A percentile compares a stretch with the other conserved stretches of the same genome.
Evolutionary conservation across 2,113 vertebrate genomes (phyloP).

Genomic region (Galemys pyrenaicus): DNA sequence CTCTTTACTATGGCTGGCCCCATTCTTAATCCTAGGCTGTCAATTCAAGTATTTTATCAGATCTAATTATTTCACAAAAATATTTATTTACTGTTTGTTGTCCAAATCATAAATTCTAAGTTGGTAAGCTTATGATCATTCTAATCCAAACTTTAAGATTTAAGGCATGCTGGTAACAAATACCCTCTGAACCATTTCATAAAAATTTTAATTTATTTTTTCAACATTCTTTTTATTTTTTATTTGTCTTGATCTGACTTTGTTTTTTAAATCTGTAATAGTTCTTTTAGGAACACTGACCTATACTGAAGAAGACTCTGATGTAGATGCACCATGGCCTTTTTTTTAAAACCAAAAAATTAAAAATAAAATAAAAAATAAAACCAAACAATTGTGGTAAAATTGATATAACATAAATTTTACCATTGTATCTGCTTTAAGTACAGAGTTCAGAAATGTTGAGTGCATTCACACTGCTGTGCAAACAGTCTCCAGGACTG

Average conservation of each 20-base stretch:
- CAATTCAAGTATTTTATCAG: neutral
- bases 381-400: neutral
- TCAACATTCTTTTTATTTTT: neutral
- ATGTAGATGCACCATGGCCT: neutral
- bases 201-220: neutral
- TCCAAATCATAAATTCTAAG: neutral
- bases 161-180: neutral
- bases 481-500: neutral
- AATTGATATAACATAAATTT: neutral
- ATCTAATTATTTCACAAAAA: neutral
- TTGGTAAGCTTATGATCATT: neutral
- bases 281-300: neutral
- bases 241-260: neutral
- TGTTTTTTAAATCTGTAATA: neutral
- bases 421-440: neutral
- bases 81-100: neutral
- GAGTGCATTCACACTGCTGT: neutral
- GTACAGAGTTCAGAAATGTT: neutral
- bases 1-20: accelerated
- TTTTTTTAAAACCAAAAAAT: neutral
- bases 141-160: neutral
- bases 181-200: neutral
- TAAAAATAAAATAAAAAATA: too few relatives aligned
- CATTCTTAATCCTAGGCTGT: neutral
- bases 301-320: neutral